Percentiles rank a stretch among this genome's conserved stretches.
phyloP scores from a whole-genome alignment of 2,113 vertebrate genomes.

The Emydocephalus ijimae region DNA sequence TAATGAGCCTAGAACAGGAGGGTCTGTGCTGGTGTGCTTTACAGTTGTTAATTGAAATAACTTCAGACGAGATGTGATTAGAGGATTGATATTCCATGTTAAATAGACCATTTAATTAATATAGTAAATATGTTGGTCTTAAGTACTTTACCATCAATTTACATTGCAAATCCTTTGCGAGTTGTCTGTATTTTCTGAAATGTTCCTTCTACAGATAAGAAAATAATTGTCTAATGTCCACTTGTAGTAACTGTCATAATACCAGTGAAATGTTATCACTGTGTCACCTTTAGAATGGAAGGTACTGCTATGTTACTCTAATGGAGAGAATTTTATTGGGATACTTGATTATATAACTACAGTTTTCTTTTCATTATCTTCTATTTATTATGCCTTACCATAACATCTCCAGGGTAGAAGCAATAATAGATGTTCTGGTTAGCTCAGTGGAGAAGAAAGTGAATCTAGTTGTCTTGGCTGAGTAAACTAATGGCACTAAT shows the following conservation, averaged over 20 bases:
- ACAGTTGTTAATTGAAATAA: slow-evolving; percentile 73
- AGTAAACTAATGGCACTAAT: background rate
- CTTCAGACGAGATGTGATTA: slow-evolving; percentile 70
- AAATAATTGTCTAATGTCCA: background rate
- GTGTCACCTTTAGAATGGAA: background rate
- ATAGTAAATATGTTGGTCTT: slow-evolving; percentile 73
- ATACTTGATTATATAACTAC: background rate
- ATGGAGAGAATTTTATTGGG: background rate
- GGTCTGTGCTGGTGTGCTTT: slow-evolving; percentile 62
- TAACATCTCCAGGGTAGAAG: background rate
- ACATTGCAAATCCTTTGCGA: slow-evolving; percentile 43
- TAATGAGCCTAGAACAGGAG: slow-evolving; percentile 68
- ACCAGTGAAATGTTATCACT: background rate
- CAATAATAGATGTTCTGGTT: background rate
- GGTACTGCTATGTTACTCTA: background rate
- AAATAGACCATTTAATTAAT: slow-evolving; percentile 76
- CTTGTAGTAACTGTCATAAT: background rate
- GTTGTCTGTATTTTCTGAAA: slow-evolving; percentile 43
- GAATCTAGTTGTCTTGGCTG: background rate
- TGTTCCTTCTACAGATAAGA: background rate
- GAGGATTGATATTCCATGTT: slow-evolving; percentile 75
- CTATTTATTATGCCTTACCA: background rate
- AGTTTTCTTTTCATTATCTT: background rate
- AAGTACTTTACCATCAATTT: slow-evolving; percentile 63
- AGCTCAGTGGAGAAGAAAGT: background rate